Evolutionary conservation across 64 coral and sea anemone genomes (phyloP).

Genomic region (Platygyra sinensis): DNA sequence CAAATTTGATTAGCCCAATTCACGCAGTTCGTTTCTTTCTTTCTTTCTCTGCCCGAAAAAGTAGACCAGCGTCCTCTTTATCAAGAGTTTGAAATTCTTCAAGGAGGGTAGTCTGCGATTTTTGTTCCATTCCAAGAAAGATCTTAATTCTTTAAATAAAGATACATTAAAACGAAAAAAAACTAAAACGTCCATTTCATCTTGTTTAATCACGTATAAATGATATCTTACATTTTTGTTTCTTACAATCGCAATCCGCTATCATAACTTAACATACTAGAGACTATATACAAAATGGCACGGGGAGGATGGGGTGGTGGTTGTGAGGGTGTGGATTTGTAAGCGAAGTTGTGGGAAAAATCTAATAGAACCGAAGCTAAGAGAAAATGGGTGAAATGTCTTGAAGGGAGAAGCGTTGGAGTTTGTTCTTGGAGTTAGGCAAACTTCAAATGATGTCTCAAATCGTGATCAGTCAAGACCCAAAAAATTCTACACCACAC

Average conservation of each 20-base stretch:
- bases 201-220: conserved; percentile 20
- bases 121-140: neutral
- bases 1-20: too few relatives aligned
- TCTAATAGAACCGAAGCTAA: neutral
- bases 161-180: too few relatives aligned
- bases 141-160: too few relatives aligned
- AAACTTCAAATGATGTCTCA: too few relatives aligned
- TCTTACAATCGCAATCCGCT: neutral
- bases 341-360: neutral
- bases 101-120: too few relatives aligned
- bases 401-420: neutral
- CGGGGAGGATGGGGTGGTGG: neutral
- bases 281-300: conserved; percentile 23
- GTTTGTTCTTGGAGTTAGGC: neutral
- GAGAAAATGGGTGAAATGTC: neutral
- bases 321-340: neutral
- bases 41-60: too few relatives aligned
- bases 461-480: too few relatives aligned
- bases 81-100: too few relatives aligned
- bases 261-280: neutral
- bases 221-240: conserved; percentile 30
- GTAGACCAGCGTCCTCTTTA: too few relatives aligned
- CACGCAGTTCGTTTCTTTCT: too few relatives aligned
- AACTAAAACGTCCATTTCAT: neutral
- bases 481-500: too few relatives aligned